These are phyloP conservation scores for Bradynema listronoti DNA, from an alignment of 1,140 invertebrate genomes.

Conservation along the genomic window DNA sequence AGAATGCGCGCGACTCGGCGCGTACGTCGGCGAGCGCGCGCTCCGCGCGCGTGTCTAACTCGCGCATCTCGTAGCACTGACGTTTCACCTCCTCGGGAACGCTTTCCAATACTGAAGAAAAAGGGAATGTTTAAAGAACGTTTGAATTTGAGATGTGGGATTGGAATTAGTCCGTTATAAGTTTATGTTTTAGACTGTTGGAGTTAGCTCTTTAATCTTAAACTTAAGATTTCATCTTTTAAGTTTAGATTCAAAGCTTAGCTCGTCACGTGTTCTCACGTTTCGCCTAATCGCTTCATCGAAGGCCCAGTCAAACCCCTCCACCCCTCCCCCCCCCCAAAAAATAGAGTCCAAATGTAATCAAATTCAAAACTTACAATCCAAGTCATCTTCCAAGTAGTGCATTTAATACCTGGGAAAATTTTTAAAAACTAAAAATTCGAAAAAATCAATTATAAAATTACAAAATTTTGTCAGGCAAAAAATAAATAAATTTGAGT, in stretches of 20 bases:
- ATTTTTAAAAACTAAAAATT: not conserved
- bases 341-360: too few relatives aligned
- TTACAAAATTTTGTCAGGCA: not conserved
- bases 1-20: conserved; percentile 19
- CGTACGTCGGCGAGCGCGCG: conserved; percentile 13
- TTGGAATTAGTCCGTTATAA: too few relatives aligned
- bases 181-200: too few relatives aligned
- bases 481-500: not conserved
- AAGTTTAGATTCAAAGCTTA: too few relatives aligned
- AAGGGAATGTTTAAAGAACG: too few relatives aligned
- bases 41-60: conserved; percentile 20
- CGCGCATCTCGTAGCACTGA: conserved; percentile 23
- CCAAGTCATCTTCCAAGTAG: conserved; percentile 28
- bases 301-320: too few relatives aligned
- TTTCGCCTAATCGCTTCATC: too few relatives aligned
- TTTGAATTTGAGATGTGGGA: too few relatives aligned
- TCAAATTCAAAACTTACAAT: conserved; percentile 25
- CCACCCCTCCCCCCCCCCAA: too few relatives aligned
- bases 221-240: too few relatives aligned
- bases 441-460: not conserved
- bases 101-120: conserved; percentile 21
- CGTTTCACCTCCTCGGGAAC: conserved; percentile 24
- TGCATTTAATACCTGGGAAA: conserved; percentile 14
- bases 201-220: too few relatives aligned
- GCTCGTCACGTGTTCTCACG: too few relatives aligned